Evolutionary conservation across 2,113 vertebrate species (phyloP), one percentile per base, ranked within the genome.

Genomic region (Oreochromis aureus): DNA sequence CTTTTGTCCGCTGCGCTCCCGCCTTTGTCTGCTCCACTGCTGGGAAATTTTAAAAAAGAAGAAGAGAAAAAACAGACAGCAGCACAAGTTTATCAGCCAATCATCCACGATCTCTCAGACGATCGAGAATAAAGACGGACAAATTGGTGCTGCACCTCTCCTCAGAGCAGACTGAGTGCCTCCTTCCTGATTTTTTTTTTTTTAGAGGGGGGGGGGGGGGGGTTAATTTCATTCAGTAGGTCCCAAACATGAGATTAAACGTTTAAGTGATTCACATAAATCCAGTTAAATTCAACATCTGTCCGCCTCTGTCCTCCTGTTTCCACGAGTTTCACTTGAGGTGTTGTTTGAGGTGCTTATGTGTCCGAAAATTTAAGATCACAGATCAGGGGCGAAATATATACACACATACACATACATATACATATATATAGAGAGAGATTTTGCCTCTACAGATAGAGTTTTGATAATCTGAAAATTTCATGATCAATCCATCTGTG

Each of bases 1-100:
- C 90, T 93, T 92, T 90, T 92, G 92, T 95, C 89, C 82, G 69
- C 84, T 82, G 69, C 87, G 85, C 85, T 46, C 89, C 63, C 87
- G 85, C 78, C 89, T 91, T 93, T 91, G 92, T 92, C 86, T 88
- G 63, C 69, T 46, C 53, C 56, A 9, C 71, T 3, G 78, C 73
- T 10, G 59, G 56, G 82, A 71, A 1, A 46, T 11, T 79, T 83
- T 3, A 39, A 81, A 63, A 55, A 61, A 63, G 5, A 63, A n/a
- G 30, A 63, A 11, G 10, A 63, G 59, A 63, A n/a, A 36, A 71
- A 44, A 81, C 81, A 58, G 16, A 82, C 2, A 66, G 69, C 55
- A 18, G 44, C 63, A 36, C 10, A 48, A 36, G 85, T 12, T 8
- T 32, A n/a, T 46, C 44, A 34, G 4, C 4, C 15, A 6, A 18